Percentiles rank a stretch among this genome's conserved stretches.
phyloP scores from a whole-genome alignment of 2,113 vertebrate genomes.

The Perca fluviatilis region DNA sequence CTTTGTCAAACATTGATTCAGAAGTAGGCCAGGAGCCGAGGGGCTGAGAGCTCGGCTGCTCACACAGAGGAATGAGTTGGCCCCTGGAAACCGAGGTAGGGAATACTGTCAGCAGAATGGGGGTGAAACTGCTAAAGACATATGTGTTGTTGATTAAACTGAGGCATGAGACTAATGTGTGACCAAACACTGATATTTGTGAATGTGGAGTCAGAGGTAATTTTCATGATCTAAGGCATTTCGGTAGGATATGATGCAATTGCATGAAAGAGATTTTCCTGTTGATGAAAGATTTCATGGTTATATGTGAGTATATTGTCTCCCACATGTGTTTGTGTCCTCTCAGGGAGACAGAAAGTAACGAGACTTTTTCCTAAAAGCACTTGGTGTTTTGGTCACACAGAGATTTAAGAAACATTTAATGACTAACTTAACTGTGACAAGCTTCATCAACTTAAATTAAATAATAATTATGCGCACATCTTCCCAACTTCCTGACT shows the following conservation, averaged over 20 bases:
- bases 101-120: constrained; percentile 70
- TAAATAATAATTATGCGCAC: constrained; percentile 2
- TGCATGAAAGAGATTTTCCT: constrained; percentile 60
- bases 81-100: constrained; percentile 52
- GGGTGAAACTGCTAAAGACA: constrained; percentile 61
- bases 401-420: constrained; percentile 24
- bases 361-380: not conserved
- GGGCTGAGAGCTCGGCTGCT: constrained; percentile 61
- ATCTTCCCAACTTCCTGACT: not conserved
- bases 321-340: not conserved
- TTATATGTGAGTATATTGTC: not conserved
- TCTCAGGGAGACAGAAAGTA: not conserved
- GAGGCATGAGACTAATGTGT: constrained; percentile 49
- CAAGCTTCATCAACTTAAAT: constrained; percentile 14
- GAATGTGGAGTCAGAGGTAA: constrained; percentile 48
- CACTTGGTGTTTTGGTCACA: constrained; percentile 25
- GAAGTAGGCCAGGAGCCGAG: constrained; percentile 80
- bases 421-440: constrained; percentile 31
- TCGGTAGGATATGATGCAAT: constrained; percentile 61
- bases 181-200: constrained; percentile 46
- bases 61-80: constrained; percentile 61
- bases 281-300: constrained; percentile 41
- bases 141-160: constrained; percentile 53
- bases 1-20: constrained; percentile 82
- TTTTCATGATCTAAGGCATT: constrained; percentile 41